phyloP scores from a whole-genome alignment of 2,797 vertebrate genomes.

The Somateria mollissima region DNA sequence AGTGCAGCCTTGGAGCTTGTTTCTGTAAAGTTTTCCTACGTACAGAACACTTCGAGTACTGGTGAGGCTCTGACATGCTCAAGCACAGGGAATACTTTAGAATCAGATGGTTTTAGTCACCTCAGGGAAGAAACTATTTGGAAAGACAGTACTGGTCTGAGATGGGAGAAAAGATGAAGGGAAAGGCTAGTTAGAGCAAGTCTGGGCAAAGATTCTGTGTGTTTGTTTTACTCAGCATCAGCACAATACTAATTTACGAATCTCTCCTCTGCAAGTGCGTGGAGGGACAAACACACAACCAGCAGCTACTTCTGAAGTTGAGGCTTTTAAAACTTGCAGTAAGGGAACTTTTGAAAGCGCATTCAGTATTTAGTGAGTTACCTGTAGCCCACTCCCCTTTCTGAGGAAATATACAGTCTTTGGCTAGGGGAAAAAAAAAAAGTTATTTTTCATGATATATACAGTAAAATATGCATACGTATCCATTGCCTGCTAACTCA shows the following conservation, averaged over 20 bases:
- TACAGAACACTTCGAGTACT: background rate
- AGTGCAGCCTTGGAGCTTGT: background rate
- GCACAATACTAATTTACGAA: background rate
- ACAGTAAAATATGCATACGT: background rate
- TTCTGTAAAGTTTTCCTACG: background rate
- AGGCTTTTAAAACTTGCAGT: background rate
- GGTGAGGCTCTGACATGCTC: background rate
- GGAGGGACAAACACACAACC: background rate
- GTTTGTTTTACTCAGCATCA: background rate
- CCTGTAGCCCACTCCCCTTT: background rate
- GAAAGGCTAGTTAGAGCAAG: background rate
- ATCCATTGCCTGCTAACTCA: background rate
- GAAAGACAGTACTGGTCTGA: background rate
- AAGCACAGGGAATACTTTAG: background rate
- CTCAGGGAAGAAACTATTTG: background rate
- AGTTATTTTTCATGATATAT: background rate
- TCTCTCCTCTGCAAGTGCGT: background rate
- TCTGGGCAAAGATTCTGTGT: background rate
- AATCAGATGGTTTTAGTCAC: background rate
- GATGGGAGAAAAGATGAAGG: background rate
- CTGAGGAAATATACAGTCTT: background rate
- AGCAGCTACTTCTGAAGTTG: background rate
- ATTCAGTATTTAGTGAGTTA: background rate
- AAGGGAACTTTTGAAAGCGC: background rate
- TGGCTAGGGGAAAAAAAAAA: background rate